Conservation (phyloP, 1,140 invertebrate genomes). For the Penaeus japonicus region DNA sequence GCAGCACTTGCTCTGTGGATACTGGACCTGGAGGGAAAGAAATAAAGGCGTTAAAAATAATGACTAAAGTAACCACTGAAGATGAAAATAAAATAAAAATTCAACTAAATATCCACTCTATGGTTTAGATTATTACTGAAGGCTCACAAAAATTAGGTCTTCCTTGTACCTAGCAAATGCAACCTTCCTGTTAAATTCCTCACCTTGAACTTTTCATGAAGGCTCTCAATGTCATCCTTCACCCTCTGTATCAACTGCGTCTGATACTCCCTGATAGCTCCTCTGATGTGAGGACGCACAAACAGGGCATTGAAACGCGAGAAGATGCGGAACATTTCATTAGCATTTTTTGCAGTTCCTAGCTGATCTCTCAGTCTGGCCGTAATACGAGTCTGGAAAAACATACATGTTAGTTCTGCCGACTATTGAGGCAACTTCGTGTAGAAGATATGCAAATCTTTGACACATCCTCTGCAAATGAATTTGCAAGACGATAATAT, state of each 20-base stretch:
- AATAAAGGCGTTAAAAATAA: constrained; percentile 39
- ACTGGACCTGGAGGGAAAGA: constrained; percentile 76
- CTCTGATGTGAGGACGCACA: constrained; percentile 96
- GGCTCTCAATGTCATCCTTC: constrained; percentile 97
- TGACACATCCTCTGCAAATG: not conserved
- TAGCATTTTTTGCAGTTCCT: constrained; percentile 97
- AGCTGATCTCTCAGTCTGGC: constrained; percentile 95
- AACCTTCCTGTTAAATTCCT: not conserved
- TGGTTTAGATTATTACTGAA: not conserved
- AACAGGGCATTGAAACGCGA: constrained; percentile 96
- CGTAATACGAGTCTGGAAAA: constrained; percentile 82
- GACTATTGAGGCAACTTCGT: not conserved
- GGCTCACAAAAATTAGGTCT: not conserved
- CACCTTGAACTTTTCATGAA: constrained; percentile 98
- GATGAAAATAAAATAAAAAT: not conserved
- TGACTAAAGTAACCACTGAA: not conserved
- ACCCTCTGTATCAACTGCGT: constrained; percentile 98
- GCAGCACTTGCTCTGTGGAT: constrained; percentile 90
- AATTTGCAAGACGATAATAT: not conserved
- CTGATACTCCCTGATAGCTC: constrained; percentile 98
- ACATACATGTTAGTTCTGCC: not conserved
- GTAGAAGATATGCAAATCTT: not conserved
- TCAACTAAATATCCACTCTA: not conserved
- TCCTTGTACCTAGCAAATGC: constrained; percentile 62
- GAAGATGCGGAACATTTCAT: constrained; percentile 95